These are phyloP conservation scores for Beaufortia kweichowensis DNA, from an alignment of 2,113 vertebrate genomes.

Conservation along the genomic window DNA sequence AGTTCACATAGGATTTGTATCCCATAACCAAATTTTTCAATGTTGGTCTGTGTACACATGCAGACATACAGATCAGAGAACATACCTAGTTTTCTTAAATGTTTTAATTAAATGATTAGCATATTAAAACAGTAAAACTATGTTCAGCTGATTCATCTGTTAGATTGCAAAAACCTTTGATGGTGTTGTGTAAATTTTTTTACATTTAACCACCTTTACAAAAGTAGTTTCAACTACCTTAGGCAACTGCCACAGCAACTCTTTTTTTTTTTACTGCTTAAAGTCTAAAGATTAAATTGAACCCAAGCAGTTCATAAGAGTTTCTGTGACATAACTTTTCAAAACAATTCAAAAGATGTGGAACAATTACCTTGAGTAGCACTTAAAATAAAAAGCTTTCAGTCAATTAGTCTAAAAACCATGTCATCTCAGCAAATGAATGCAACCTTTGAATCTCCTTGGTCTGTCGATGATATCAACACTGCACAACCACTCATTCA, in stretches of 20 bases:
- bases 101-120: too few relatives aligned
- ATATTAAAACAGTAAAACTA: too few relatives aligned
- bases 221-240: not conserved
- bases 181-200: not conserved
- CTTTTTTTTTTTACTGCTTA: conserved; percentile 4
- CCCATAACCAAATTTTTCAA: too few relatives aligned
- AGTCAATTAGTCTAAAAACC: not conserved
- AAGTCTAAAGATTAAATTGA: conserved; percentile 11
- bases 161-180: not conserved
- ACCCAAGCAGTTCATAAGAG: not conserved
- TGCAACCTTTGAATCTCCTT: conserved; percentile 14
- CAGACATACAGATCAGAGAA: too few relatives aligned
- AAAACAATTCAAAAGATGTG: conserved; percentile 11
- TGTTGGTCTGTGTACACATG: too few relatives aligned
- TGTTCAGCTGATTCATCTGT: not conserved
- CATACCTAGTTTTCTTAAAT: too few relatives aligned
- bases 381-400: conserved; percentile 14
- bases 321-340: not conserved
- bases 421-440: conserved; percentile 7
- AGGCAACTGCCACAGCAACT: not conserved
- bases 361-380: conserved; percentile 20
- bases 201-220: not conserved
- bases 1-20: too few relatives aligned
- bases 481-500: conserved; percentile 35
- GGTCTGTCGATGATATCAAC: not conserved